These are phyloP conservation scores for Danaus chrysippus DNA, from an alignment of 2,888 invertebrate genomes.

Conservation along the genomic window DNA sequence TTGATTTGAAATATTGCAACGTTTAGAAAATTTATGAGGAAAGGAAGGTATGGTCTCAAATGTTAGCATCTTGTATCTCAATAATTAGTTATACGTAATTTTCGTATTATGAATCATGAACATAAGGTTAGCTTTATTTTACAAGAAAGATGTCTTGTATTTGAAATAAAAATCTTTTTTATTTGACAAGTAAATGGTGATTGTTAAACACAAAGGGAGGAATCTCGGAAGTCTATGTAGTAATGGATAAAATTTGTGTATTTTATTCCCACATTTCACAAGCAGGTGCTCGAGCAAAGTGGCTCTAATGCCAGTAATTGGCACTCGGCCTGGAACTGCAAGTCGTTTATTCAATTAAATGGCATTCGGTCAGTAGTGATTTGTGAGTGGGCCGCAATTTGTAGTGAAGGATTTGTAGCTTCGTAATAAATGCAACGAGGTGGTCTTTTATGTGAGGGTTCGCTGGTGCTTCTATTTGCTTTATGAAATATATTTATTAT, in stretches of 20 bases:
- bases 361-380: conserved; percentile 27
- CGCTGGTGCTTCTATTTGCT: too few relatives aligned
- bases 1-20: too few relatives aligned
- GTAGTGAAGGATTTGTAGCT: conserved; percentile 12
- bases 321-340: conserved; percentile 22
- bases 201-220: neutral
- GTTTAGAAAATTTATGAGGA: too few relatives aligned
- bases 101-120: too few relatives aligned
- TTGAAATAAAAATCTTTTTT: neutral
- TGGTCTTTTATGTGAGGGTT: too few relatives aligned
- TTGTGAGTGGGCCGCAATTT: conserved; percentile 22
- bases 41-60: too few relatives aligned
- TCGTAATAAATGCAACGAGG: too few relatives aligned
- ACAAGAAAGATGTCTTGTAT: too few relatives aligned
- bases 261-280: conserved; percentile 11
- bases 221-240: neutral
- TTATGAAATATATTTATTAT: too few relatives aligned
- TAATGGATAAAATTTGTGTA: neutral
- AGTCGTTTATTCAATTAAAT: conserved; percentile 30
- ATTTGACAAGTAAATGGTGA: neutral
- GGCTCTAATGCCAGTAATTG: conserved; percentile 28
- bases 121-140: too few relatives aligned
- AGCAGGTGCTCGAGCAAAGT: conserved; percentile 22
- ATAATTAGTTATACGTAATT: too few relatives aligned
- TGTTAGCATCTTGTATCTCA: too few relatives aligned